Evolutionary conservation across 2,888 invertebrate genomes (phyloP).

Genomic region (Erynnis tages): DNA sequence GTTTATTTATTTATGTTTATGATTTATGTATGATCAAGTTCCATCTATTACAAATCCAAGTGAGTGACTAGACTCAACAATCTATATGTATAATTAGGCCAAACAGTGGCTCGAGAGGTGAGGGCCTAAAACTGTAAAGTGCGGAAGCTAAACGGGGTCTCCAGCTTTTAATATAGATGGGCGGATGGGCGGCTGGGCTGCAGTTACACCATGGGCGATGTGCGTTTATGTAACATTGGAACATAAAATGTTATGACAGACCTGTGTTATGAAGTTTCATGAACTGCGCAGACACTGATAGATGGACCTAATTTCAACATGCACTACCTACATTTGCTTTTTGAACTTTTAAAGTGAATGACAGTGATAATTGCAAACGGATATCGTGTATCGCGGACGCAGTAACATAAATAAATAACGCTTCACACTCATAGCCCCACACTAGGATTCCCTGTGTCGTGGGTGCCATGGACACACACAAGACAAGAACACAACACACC

Average conservation of each 20-base stretch:
- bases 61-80: conserved; percentile 18
- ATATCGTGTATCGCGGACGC: too few relatives aligned
- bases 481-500: too few relatives aligned
- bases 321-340: too few relatives aligned
- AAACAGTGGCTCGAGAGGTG: conserved; percentile 45
- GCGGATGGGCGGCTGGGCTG: conserved; percentile 42
- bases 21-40: too few relatives aligned
- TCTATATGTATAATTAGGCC: conserved; percentile 27
- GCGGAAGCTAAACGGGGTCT: conserved; percentile 73
- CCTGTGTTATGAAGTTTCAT: neutral
- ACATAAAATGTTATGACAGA: conserved; percentile 14
- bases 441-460: too few relatives aligned
- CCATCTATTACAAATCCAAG: neutral
- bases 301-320: too few relatives aligned
- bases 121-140: conserved; percentile 62
- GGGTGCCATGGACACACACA: too few relatives aligned
- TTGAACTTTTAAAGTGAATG: too few relatives aligned
- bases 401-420: too few relatives aligned
- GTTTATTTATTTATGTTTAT: too few relatives aligned
- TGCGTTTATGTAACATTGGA: conserved; percentile 21
- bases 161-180: conserved; percentile 69
- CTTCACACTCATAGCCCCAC: too few relatives aligned
- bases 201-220: conserved; percentile 17
- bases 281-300: neutral
- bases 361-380: too few relatives aligned